phyloP scores from a whole-genome alignment of 2,888 invertebrate genomes.

The Sesia apiformis region DNA sequence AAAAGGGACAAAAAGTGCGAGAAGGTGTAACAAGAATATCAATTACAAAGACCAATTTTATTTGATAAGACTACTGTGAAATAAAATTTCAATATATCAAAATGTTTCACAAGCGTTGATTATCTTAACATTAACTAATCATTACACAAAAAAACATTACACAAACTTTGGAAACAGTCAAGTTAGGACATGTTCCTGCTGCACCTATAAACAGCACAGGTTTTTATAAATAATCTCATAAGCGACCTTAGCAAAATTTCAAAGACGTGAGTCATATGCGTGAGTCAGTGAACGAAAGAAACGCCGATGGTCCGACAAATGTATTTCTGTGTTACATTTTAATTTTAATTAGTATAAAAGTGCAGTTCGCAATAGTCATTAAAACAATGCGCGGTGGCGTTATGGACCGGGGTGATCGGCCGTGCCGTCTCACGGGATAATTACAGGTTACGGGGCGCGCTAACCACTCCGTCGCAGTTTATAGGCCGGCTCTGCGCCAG shows the following conservation, averaged over 20 bases:
- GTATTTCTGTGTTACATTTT: not conserved
- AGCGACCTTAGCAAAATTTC: not conserved
- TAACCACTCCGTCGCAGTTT: slow-evolving; percentile 46
- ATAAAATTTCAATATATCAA: too few species aligned
- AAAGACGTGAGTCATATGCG: not conserved
- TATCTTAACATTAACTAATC: too few species aligned
- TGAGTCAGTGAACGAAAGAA: not conserved
- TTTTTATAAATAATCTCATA: not conserved
- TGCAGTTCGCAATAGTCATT: slow-evolving; percentile 34
- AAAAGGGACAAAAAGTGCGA: not conserved
- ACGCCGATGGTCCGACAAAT: not conserved
- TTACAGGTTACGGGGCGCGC: slow-evolving; percentile 27
- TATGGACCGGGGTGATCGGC: slow-evolving; percentile 54
- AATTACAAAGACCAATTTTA: not conserved
- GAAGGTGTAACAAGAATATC: not conserved
- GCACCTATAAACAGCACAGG: not conserved
- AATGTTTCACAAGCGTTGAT: too few species aligned
- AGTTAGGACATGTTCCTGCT: not conserved
- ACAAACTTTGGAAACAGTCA: not conserved
- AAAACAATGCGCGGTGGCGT: slow-evolving; percentile 39
- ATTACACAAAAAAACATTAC: too few species aligned
- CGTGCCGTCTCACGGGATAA: slow-evolving; percentile 56
- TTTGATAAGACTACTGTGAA: not conserved
- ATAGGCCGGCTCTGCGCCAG: slow-evolving; percentile 46
- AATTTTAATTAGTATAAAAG: slow-evolving; percentile 3